Percentiles rank a stretch among this genome's conserved stretches.
phyloP scores from a whole-genome alignment of 2,797 vertebrate genomes.

The Urophycis tenuis region DNA sequence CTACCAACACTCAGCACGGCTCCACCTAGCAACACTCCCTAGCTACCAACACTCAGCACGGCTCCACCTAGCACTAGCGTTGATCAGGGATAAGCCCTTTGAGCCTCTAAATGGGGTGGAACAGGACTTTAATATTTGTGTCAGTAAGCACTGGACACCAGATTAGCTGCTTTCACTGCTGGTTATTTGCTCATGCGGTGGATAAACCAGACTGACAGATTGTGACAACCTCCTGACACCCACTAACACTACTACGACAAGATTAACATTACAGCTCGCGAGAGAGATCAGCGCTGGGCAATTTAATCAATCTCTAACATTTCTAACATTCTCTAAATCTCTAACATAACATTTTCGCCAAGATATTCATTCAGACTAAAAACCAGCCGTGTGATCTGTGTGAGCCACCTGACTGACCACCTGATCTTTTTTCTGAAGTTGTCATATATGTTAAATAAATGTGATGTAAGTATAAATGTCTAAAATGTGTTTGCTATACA shows the following conservation, averaged over 20 bases:
- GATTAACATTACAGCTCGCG: neutral
- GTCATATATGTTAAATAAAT: neutral
- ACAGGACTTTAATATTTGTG: constrained; percentile 2
- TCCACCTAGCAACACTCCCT: too few species aligned
- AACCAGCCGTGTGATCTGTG: neutral
- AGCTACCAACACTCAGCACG: neutral
- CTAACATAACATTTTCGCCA: neutral
- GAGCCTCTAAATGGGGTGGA: neutral
- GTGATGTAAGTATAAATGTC: too few species aligned
- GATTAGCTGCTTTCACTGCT: neutral
- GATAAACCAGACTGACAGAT: constrained; percentile 1
- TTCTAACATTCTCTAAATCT: too few species aligned
- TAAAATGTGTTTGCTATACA: too few species aligned
- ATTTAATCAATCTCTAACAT: neutral
- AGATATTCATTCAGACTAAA: neutral
- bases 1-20: too few species aligned
- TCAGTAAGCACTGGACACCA: constrained; percentile 2
- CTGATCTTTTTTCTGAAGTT: neutral
- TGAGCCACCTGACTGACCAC: too few species aligned
- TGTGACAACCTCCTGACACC: neutral
- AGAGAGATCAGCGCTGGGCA: neutral
- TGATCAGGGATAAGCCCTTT: constrained; percentile 1
- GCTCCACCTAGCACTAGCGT: neutral
- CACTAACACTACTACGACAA: neutral
- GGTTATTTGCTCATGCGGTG: constrained; percentile 2